These are phyloP conservation scores for Myotis daubentonii DNA, from an alignment of 2,797 vertebrate genomes.

Conservation along the genomic window DNA sequence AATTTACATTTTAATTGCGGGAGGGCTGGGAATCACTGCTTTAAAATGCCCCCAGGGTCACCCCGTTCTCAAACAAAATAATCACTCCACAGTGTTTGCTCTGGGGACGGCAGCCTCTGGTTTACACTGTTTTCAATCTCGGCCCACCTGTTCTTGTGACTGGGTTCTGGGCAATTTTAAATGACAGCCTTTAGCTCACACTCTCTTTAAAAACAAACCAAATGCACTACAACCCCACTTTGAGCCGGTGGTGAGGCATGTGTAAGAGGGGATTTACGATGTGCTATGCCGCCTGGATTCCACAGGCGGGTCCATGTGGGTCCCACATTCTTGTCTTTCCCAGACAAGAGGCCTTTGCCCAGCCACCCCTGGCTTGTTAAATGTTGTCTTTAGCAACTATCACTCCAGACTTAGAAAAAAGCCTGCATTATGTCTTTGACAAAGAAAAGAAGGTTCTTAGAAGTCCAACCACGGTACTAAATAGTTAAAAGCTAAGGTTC, in stretches of 20 bases:
- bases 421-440: conserved; percentile 9
- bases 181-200: conserved; percentile 64
- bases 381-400: neutral
- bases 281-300: neutral
- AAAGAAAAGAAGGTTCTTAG: conserved; percentile 27
- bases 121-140: conserved; percentile 58
- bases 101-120: conserved; percentile 21
- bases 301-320: neutral
- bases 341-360: neutral
- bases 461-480: neutral
- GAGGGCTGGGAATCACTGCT: neutral
- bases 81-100: conserved; percentile 39
- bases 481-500: conserved; percentile 7
- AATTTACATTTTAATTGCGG: conserved; percentile 64
- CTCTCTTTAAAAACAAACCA: conserved; percentile 64
- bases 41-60: conserved; percentile 57
- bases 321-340: neutral
- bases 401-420: neutral
- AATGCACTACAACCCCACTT: conserved; percentile 30
- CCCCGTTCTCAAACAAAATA: conserved; percentile 60
- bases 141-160: conserved; percentile 65
- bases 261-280: conserved; percentile 63
- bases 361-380: neutral
- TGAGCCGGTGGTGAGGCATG: neutral
- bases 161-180: conserved; percentile 56